Conservation (phyloP, 2,113 vertebrate genomes). For the Gymnarchus niloticus region DNA sequence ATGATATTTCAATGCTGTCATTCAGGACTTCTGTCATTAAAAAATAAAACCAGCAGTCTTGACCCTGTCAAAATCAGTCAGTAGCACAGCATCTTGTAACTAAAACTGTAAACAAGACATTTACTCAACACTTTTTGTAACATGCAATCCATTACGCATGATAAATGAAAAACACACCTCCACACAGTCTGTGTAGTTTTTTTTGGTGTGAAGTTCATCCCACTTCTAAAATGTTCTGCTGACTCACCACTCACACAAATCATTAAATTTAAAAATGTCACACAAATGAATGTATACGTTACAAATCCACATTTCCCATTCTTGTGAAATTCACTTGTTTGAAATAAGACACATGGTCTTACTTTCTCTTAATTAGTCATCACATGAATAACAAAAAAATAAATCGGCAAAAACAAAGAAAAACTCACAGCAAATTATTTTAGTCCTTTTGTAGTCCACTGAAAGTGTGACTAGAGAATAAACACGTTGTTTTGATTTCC, state of each 20-base stretch:
- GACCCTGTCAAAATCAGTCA: background rate
- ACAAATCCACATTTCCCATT: background rate
- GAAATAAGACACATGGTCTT: background rate
- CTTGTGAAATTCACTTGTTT: background rate
- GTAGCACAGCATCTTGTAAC: background rate
- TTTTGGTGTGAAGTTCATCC: background rate
- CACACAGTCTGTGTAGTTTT: conserved; percentile 10
- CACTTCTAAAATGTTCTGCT: background rate
- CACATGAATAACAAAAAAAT: conserved; percentile 3
- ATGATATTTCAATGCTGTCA: background rate
- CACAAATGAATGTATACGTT: background rate
- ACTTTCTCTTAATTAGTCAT: background rate
- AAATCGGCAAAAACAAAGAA: background rate
- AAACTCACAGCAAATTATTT: background rate
- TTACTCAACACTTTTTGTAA: conserved; percentile 3
- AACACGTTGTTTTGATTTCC: background rate
- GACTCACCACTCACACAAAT: background rate
- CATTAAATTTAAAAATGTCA: background rate
- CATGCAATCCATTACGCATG: background rate
- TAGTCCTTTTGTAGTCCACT: background rate
- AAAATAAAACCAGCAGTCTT: background rate
- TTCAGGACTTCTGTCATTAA: background rate
- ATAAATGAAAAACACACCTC: conserved; percentile 13
- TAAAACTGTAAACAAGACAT: background rate
- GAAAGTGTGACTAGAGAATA: background rate